Evolutionary conservation across 2,797 vertebrate species (phyloP), one percentile per base, ranked within the genome.

Genomic region (Phoeniculus purpureus): DNA sequence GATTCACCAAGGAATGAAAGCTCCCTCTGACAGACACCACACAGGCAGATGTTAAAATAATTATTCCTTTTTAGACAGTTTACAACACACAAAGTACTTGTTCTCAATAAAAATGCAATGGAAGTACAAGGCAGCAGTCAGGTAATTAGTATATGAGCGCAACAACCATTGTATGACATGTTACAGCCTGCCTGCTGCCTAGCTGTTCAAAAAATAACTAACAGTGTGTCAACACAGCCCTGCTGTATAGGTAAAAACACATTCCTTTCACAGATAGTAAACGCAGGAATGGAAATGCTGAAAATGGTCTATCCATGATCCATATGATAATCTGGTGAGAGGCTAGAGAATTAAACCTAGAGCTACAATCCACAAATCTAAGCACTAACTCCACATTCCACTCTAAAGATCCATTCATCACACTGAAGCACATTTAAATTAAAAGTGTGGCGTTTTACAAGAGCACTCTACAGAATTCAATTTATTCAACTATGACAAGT

Each of bases 401-500:
- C 52, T 56, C 54, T 15, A 81, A 54, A 9, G 54, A 29, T 47
- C 60, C 50, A 58, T 81, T 92, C 60, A 84, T 47, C 60, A 78
- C 43, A 59, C 37, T 7, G 7, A 68, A 81, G 67, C 64, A 56
- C 26, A 55, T 79, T 81, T 88, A 70, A 91, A 86, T 88, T 52
- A n/a, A 5, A 87, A 86, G 43, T 16, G 10, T 76, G 58, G 52
- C 62, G 72, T 87, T 91, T 94, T 87, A 72, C 67, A 85, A 81
- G 31, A 85, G 47, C 27, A 67, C 72, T 86, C 56, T 48, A 76
- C n/a, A 79, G 54, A 87, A 81, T 32, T 43, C 64, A 64, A 67
- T 83, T 87, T 86, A 88, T 87, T 86, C 83, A 91, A 71, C 56
- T 88, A 54, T 32, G 65, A 86, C 85, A 91, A 85, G 80, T 64